Base-by-base conservation (phyloP, 2,113 vertebrate species). In the Chrysochloris asiatica region DNA sequence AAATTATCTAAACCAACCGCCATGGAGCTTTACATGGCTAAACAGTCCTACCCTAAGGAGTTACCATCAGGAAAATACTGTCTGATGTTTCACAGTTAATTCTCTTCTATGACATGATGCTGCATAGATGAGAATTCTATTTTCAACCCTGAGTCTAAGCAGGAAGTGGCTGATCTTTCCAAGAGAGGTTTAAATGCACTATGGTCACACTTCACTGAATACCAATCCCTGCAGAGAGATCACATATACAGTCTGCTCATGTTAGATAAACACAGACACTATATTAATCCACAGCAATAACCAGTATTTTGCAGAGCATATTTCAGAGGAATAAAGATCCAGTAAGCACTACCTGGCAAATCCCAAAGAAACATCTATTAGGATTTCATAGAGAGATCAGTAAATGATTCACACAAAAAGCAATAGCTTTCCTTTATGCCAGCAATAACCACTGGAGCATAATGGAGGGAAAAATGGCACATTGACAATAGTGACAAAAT, bases 271-370 rank as follows among this genome's bases (percentile, higher is more conserved):
- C 26, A 67, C 43, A 91, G 45, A 52, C 6, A 65, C 26, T 47
- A 1, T 41, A 80, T 50, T 88, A 72, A 92, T 63, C 65, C 59
- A 89, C 26, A 80, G n/a, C 4, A 28, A 83, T 84, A 89, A 67
- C 8, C 33, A 67, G 24, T 84, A 81, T 54, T 89, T 67, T 89
- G 0, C 43, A 81, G 24, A 52, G 52, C 8, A 71, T 69, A 89
- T 73, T 63, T 91, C 52, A 82, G 48, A 43, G 41, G 77, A 79
- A 89, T 48, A 94, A 93, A 95, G 24, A 71, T 76, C 38, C 36
- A 88, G 22, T 73, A 79, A 78, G 8, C 8, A 69, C 78, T 88
- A 78, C 61, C 48, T 82, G 13, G 30, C 0, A 85, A 88, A 81
- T 78, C 21, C 48, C 28, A 91, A 91, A 82, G 52, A 95, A 93